Evolutionary conservation across 2,888 invertebrate species (phyloP).

Genomic region (Cosmia trapezina): DNA sequence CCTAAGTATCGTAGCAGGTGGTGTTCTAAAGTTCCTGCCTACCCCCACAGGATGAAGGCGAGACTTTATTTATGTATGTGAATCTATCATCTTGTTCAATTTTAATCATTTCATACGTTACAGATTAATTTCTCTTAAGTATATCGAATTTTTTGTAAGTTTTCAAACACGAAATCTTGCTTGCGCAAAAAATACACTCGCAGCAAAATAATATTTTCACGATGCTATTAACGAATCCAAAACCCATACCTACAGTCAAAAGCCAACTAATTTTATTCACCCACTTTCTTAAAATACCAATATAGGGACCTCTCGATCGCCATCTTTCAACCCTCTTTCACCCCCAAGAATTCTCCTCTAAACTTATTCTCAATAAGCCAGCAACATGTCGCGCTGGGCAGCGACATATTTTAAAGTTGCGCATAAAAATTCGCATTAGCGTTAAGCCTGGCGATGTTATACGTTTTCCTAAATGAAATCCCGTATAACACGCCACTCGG

Average conservation of each 20-base stretch:
- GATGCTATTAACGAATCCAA: neutral
- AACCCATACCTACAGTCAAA: neutral
- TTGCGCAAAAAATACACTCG: neutral
- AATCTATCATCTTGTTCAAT: neutral
- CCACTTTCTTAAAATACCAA: neutral
- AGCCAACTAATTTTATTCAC: neutral
- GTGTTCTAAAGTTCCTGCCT: too few species aligned
- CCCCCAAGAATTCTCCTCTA: constrained; percentile 11
- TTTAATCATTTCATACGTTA: neutral
- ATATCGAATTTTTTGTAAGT: neutral
- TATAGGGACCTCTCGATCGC: neutral
- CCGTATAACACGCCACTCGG: constrained; percentile 88
- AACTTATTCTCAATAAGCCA: constrained; percentile 56
- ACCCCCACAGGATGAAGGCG: too few species aligned
- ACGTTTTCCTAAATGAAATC: constrained; percentile 89
- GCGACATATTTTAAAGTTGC: constrained; percentile 79
- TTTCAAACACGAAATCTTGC: neutral
- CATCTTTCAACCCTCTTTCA: neutral
- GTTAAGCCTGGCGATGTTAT: constrained; percentile 85
- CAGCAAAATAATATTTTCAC: neutral
- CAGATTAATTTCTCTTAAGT: too few species aligned
- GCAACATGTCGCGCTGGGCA: constrained; percentile 48
- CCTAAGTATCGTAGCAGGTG: too few species aligned
- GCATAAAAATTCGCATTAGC: constrained; percentile 88
- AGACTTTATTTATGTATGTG: too few species aligned